Conservation (phyloP, 2,113 vertebrate genomes). For the Sterrhoptilus dennistouni region DNA sequence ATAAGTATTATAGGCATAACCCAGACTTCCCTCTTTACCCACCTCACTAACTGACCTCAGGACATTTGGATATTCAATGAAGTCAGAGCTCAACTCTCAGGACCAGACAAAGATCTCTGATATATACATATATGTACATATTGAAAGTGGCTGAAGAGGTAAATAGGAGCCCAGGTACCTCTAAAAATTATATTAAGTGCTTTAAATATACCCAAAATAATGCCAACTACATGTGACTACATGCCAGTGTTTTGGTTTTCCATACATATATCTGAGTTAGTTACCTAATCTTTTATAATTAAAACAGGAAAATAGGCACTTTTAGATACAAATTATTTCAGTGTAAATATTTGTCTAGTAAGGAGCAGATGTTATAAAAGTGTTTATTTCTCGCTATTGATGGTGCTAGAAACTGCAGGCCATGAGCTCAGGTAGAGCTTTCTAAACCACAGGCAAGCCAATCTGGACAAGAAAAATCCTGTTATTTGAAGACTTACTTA, state of each 20-base stretch:
- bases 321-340: neutral
- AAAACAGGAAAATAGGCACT: neutral
- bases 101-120: neutral
- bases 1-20: neutral
- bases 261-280: neutral
- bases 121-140: no score
- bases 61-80: neutral
- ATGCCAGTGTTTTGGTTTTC: neutral
- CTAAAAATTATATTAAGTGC: neutral
- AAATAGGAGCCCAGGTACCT: neutral
- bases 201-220: neutral
- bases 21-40: neutral
- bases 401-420: neutral
- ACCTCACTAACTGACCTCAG: neutral
- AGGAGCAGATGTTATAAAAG: neutral
- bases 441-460: fast-evolving
- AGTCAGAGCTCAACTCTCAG: neutral
- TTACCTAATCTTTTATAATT: neutral
- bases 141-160: neutral
- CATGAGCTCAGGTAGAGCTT: neutral
- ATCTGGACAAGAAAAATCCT: neutral
- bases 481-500: neutral
- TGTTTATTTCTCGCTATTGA: neutral
- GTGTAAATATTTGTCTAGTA: neutral
- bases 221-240: neutral